Conservation (phyloP, 1,140 invertebrate species). For the Matsumurasca onukii region DNA sequence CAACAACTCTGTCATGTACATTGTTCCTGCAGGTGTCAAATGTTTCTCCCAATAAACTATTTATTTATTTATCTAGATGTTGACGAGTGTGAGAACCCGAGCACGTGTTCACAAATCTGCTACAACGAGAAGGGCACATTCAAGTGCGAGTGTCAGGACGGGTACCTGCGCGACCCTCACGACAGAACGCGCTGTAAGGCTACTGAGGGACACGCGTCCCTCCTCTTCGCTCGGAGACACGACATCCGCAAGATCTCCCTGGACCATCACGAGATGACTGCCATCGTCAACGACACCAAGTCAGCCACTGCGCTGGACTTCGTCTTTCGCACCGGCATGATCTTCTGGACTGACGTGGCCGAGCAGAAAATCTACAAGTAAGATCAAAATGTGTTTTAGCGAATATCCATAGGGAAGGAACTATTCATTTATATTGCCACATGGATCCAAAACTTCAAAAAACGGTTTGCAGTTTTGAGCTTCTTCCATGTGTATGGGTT, state of each 20-base stretch:
- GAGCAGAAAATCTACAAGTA: conserved; percentile 56
- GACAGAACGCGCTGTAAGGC: conserved; percentile 84
- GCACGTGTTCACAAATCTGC: conserved; percentile 91
- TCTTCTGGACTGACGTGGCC: conserved; percentile 88
- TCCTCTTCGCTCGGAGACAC: conserved; percentile 81
- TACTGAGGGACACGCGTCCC: conserved; percentile 67
- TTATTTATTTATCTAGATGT: conserved; percentile 66
- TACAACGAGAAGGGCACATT: conserved; percentile 87
- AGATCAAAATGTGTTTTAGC: no score
- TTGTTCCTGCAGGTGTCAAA: no score
- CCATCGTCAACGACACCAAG: conserved; percentile 76
- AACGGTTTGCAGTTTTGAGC: no score
- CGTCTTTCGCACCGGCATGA: conserved; percentile 71
- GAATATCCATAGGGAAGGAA: no score
- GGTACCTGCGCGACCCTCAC: conserved; percentile 82
- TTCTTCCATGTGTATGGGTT: no score
- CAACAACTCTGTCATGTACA: no score
- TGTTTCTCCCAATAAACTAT: no score
- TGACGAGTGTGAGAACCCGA: conserved; percentile 86
- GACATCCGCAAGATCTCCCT: conserved; percentile 74
- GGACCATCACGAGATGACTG: conserved; percentile 88
- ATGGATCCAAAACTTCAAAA: no score
- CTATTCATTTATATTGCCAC: no score
- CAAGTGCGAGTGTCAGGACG: conserved; percentile 88
- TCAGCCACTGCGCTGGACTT: conserved; percentile 89